Evolutionary conservation across 2,797 vertebrate species (phyloP).

Genomic region (Amblyopsis hoosieri): DNA sequence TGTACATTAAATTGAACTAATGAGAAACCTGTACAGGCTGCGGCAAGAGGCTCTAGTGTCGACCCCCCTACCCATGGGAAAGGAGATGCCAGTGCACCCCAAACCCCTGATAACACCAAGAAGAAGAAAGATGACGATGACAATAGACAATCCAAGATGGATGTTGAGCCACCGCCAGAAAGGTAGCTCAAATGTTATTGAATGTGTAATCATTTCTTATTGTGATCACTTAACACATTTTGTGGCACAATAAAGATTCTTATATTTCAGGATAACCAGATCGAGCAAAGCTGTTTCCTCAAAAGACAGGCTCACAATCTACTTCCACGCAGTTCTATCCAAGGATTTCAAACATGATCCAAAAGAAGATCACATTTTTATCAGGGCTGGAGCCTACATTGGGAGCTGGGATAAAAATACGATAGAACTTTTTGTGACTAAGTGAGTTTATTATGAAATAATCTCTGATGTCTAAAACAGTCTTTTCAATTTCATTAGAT

Average conservation of each 20-base stretch:
- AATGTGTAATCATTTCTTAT: background rate
- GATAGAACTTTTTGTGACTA: constrained; percentile 61
- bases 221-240: background rate
- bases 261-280: constrained; percentile 41
- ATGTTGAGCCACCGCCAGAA: constrained; percentile 22
- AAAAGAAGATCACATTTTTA: constrained; percentile 54
- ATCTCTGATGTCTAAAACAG: too few species aligned
- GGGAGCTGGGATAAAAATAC: constrained; percentile 40
- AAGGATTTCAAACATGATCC: constrained; percentile 81
- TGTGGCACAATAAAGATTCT: background rate
- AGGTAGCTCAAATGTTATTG: constrained; percentile 42
- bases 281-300: constrained; percentile 46
- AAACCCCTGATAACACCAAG: constrained; percentile 3
- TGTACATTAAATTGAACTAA: background rate
- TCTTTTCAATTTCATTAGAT: too few species aligned
- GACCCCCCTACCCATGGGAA: constrained; percentile 32
- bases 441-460: constrained; percentile 59
- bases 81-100: constrained; percentile 2
- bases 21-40: constrained; percentile 29
- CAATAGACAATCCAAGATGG: background rate
- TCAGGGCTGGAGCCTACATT: constrained; percentile 58
- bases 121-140: background rate
- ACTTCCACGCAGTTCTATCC: constrained; percentile 90
- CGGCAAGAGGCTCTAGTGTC: constrained; percentile 43
- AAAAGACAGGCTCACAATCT: constrained; percentile 73